A percentile compares a stretch with the other conserved stretches of the same genome.
phyloP scores from a whole-genome alignment of 2,888 invertebrate genomes.

The Tenthredo notha region DNA sequence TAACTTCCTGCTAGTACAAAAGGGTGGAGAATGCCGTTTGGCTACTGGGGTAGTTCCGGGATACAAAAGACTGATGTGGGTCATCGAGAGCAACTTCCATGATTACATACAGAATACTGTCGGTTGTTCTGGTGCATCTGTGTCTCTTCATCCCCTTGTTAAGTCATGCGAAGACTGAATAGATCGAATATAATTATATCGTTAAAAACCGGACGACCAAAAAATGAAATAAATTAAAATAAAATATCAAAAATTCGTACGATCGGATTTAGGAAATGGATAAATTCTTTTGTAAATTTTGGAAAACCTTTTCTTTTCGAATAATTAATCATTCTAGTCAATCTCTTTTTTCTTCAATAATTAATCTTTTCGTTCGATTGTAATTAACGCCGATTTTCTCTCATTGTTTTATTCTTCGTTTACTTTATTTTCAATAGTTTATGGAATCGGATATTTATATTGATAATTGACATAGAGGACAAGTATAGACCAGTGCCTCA shows the following conservation, averaged over 20 bases:
- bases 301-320: neutral
- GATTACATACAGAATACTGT: slow-evolving; percentile 83
- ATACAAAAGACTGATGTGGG: slow-evolving; percentile 83
- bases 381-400: neutral
- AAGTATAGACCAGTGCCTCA: slow-evolving; percentile 63
- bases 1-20: slow-evolving; percentile 82
- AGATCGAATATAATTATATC: neutral
- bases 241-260: neutral
- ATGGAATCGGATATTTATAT: neutral
- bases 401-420: neutral
- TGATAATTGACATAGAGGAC: slow-evolving; percentile 56
- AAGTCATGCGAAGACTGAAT: slow-evolving; percentile 77
- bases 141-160: slow-evolving; percentile 82
- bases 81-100: slow-evolving; percentile 84
- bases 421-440: neutral
- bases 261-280: neutral
- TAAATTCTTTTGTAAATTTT: neutral
- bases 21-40: slow-evolving; percentile 81
- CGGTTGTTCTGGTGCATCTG: slow-evolving; percentile 83
- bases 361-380: neutral
- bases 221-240: neutral
- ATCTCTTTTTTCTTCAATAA: neutral
- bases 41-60: slow-evolving; percentile 83
- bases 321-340: slow-evolving; percentile 26
- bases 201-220: neutral